These are phyloP conservation scores for Syngnathus typhle DNA, from an alignment of 2,113 vertebrate genomes.

Conservation along the genomic window DNA sequence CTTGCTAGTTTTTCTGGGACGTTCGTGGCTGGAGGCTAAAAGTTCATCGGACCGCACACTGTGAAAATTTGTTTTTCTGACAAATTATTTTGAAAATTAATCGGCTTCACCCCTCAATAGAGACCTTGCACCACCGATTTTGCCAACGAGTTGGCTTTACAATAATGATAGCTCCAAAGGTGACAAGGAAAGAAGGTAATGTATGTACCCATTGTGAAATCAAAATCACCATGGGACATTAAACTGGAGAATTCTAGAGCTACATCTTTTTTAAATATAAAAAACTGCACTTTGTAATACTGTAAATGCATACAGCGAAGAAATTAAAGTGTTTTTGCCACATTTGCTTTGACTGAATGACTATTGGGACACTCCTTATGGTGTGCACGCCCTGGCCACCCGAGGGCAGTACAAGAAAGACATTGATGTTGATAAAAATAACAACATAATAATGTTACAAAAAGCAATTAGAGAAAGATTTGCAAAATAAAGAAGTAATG, in stretches of 20 bases:
- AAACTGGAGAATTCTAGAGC: no score
- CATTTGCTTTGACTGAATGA: no score
- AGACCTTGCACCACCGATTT: not conserved
- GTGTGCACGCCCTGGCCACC: no score
- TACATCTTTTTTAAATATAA: no score
- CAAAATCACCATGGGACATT: no score
- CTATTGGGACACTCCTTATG: no score
- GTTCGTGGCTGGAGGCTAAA: conserved; percentile 6
- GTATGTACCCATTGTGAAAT: not conserved
- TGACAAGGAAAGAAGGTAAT: not conserved
- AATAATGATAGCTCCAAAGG: not conserved
- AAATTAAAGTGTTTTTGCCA: no score
- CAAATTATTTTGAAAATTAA: not conserved
- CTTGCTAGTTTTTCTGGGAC: conserved; percentile 26
- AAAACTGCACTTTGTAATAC: no score
- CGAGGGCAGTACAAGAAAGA: no score
- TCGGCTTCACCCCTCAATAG: not conserved
- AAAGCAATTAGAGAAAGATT: not conserved
- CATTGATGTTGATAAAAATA: no score
- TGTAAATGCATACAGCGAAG: no score
- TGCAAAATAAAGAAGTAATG: not conserved
- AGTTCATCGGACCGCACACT: not conserved
- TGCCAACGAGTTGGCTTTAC: not conserved
- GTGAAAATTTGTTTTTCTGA: conserved; percentile 5
- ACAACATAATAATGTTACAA: not conserved